Evolutionary conservation across 2,888 invertebrate species (phyloP).

Genomic region (Macropis europaea): DNA sequence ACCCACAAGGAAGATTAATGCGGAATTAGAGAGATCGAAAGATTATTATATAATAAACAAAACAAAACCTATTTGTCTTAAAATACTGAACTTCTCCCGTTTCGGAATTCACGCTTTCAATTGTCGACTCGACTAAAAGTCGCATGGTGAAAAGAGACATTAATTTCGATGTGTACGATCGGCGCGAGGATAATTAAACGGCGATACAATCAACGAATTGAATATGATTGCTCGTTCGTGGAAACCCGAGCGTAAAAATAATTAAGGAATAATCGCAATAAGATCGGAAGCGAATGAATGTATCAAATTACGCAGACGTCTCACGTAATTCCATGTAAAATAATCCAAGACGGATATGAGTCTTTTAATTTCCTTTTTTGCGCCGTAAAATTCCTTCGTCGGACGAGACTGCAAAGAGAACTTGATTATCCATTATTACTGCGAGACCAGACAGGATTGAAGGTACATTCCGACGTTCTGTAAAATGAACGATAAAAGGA

Average conservation of each 20-base stretch:
- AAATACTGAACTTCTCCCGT: too few species aligned
- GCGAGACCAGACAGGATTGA: background rate
- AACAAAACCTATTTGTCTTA: too few species aligned
- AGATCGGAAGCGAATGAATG: background rate
- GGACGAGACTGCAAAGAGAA: background rate
- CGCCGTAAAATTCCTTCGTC: background rate
- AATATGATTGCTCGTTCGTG: background rate
- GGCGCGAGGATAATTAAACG: too few species aligned
- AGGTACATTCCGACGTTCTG: background rate
- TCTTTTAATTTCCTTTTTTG: background rate
- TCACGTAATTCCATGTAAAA: background rate
- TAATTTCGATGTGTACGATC: too few species aligned
- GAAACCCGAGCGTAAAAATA: conserved; percentile 17
- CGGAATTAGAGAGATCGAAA: too few species aligned
- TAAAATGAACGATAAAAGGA: background rate
- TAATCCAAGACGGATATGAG: background rate
- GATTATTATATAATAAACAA: too few species aligned
- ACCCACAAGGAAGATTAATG: too few species aligned
- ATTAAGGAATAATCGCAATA: background rate
- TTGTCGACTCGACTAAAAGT: too few species aligned
- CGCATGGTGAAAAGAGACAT: too few species aligned
- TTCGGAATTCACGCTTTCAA: too few species aligned
- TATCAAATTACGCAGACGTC: conserved; percentile 9
- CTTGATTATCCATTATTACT: background rate
- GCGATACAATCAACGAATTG: too few species aligned